Conservation (phyloP, 2,797 vertebrate species). For the Limnodromus scolopaceus region DNA sequence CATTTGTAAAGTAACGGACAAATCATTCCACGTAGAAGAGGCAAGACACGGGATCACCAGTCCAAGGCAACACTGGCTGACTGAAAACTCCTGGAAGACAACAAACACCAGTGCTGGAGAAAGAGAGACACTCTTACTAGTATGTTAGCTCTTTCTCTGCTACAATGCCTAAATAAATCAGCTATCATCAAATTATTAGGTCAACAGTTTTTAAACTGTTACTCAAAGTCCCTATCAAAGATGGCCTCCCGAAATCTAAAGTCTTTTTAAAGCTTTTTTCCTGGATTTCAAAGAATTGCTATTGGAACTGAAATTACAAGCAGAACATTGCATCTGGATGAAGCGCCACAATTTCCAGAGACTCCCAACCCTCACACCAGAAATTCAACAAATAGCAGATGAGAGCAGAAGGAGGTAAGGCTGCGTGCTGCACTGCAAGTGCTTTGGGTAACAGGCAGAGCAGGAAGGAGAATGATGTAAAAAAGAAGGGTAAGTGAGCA, state of each 20-base stretch:
- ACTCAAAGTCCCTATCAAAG: background rate
- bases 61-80: background rate
- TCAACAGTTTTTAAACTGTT: background rate
- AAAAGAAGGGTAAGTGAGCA: background rate
- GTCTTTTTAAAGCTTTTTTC: background rate
- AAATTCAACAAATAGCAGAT: background rate
- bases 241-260: background rate
- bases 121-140: background rate
- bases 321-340: background rate
- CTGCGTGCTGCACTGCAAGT: background rate
- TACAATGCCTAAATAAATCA: background rate
- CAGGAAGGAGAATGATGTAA: background rate
- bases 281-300: background rate
- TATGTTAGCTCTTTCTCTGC: background rate
- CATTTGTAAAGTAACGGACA: background rate
- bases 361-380: background rate
- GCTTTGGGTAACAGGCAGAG: background rate
- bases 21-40: fast-evolving
- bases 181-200: background rate
- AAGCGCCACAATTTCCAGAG: background rate
- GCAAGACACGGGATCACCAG: background rate
- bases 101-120: background rate
- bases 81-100: background rate
- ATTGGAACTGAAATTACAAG: background rate
- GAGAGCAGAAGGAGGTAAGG: background rate